Evolutionary conservation across 2,113 vertebrate genomes (phyloP).

Genomic region (Penelope pileata): DNA sequence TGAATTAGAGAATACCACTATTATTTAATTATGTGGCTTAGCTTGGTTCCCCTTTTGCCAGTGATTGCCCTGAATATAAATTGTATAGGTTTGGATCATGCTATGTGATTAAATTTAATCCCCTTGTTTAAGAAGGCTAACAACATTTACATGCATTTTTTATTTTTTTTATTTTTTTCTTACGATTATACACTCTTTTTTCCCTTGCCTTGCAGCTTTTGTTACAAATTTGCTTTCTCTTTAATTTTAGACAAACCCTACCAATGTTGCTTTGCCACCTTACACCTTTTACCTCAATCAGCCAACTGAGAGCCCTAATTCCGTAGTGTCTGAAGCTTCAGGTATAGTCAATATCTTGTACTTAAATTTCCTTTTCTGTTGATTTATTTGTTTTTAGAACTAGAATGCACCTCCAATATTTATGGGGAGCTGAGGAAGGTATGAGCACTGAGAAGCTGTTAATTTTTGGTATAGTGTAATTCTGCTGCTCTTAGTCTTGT

Average conservation of each 20-base stretch:
- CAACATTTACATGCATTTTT: not conserved
- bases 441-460: not conserved
- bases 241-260: conserved; percentile 75
- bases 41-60: not conserved
- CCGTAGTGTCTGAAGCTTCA: conserved; percentile 85
- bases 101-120: not conserved
- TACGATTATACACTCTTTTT: not conserved
- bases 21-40: not conserved
- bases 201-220: not conserved
- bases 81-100: not conserved
- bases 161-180: not conserved
- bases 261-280: conserved; percentile 64
- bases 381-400: not conserved
- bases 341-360: conserved; percentile 75
- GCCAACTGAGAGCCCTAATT: conserved; percentile 80
- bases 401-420: not conserved
- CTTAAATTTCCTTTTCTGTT: not conserved
- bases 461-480: not conserved
- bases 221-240: not conserved
- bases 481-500: not conserved
- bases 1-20: not conserved
- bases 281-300: conserved; percentile 81
- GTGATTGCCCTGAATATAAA: not conserved
- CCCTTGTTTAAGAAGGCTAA: not conserved
- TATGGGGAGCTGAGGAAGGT: not conserved